Evolutionary conservation across 2,888 invertebrate genomes (phyloP), one percentile per base, ranked within the genome.

Genomic region (Gymnoscelis rufifasciata): DNA sequence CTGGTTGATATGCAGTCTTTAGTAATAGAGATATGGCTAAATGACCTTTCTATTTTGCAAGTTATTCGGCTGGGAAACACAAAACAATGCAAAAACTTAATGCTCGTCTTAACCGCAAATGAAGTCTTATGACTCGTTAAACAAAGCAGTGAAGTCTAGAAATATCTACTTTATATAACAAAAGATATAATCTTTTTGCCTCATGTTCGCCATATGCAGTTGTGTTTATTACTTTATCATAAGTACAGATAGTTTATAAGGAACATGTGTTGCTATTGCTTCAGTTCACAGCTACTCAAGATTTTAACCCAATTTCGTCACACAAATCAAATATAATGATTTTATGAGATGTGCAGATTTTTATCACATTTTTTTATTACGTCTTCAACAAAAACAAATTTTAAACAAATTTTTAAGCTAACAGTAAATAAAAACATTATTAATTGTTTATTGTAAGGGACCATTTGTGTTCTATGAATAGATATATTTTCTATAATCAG

Each of bases 251-350:
- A 62, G 51, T 60, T 62, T 59, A 61, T 60, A 59, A 54, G 52
- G 43, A 56, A 56, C 67, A 66, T 62, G 56, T 67, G 66, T 51
- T 60, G 33, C 40, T 44, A n/a, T 56, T 56, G 52, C 56, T 52
- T 51, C 52, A 56, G 45, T 36, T 8, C 42, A 38, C 15, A 5
- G 31, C 54, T 44, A 48, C 49, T 44, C 48, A 47, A 44, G 51
- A 31, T 46, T 41, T 27, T 49, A 51, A 49, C 57, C 54, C 30
- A 47, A 13, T 52, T 56, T 35, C 7, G 38, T 43, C 33, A 40
- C 30, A 46, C 45, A 42, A 50, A 50, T 43, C 44, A 33, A 10
- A 41, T 8, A 15, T 13, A 41, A 48, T 43, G 6, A 42, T 44
- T 52, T 45, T 47, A 49, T 46, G 43, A 49, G 24, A 39, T 46